Base-by-base conservation (phyloP, 2,113 vertebrate species). In the Speoplatyrhinus poulsoni region DNA sequence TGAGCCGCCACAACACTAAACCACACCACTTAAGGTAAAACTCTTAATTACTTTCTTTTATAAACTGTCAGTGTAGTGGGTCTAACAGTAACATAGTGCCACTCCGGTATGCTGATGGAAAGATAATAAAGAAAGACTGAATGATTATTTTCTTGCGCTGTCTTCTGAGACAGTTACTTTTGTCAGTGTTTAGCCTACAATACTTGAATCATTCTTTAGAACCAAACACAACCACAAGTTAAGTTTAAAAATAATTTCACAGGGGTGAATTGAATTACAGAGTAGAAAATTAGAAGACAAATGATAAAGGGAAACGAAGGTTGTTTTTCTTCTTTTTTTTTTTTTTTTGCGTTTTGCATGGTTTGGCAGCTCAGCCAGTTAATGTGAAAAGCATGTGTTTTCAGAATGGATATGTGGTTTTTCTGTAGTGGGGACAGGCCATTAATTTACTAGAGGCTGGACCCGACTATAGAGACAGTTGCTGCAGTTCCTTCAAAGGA, bases 21-120 rank as follows among this genome's bases (percentile, higher is more conserved):
- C 46, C 50, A 49, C 53, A 55, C 46, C 72, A 56, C 68, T 69
- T 10, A 87, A 90, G 90, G 90, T 90, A 91, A 76, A 76, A 70
- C 66, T 26, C 56, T 63, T 48, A 9, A 3, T 74, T 53, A 6
- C n/a, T 32, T 47, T 58, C 61, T 55, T 56, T 0, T 9, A 12
- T 54, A 11, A 26, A 69, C 50, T 69, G 12, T n/a, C 32, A 53
- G n/a, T 15, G 12, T 19, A 53, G n/a, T 15, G 11, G 10, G 41
- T 5, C 9, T 46, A 57, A 68, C 36, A 62, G 1, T 9, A 49
- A 16, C 19, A 12, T 17, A 4, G 56, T 41, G 15, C 17, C 52
- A n/a, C 26, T 57, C 19, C 8, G 9, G 1, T 36, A 12, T 56
- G 8, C 8, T 12, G 9, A 64, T 2, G 2, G 32, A 19, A 6